A percentile compares a stretch with the other conserved stretches of the same genome.
phyloP scores from a whole-genome alignment of 2,797 vertebrate genomes.

The Molossus alvarezi region DNA sequence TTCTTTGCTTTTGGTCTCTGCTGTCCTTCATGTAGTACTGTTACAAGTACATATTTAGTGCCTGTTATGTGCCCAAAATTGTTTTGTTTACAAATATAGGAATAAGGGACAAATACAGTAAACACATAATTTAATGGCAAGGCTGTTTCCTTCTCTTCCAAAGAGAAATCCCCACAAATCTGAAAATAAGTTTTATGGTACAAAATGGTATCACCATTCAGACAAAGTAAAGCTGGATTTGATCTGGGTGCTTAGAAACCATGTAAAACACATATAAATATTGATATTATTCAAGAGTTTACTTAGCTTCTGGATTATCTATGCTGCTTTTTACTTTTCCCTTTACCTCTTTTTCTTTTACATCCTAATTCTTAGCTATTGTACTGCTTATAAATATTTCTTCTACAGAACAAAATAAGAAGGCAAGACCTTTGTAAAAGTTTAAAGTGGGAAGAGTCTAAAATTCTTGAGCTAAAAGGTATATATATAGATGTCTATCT shows the following conservation, averaged over 20 bases:
- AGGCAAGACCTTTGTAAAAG: slow-evolving; percentile 1
- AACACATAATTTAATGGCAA: neutral
- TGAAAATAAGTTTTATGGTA: neutral
- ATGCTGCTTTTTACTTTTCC: neutral
- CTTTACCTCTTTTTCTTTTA: neutral
- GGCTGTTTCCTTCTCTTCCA: neutral
- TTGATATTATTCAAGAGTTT: neutral
- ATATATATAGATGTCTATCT: too few species aligned
- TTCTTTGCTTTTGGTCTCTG: neutral
- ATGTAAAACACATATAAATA: neutral
- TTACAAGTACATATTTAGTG: slow-evolving; percentile 13
- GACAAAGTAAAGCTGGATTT: neutral
- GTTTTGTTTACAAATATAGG: neutral
- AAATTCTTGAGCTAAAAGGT: neutral
- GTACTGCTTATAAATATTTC: neutral
- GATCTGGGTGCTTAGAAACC: neutral
- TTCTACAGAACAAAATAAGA: neutral
- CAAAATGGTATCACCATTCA: neutral
- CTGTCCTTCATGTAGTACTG: neutral
- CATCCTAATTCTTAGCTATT: neutral
- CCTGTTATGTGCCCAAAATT: too few species aligned
- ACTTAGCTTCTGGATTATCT: neutral
- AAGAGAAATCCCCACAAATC: neutral
- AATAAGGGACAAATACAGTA: neutral
- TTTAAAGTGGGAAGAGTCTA: neutral